These are phyloP conservation scores for Standfussiana lucernea DNA, from an alignment of 2,888 invertebrate genomes.

Conservation along the genomic window DNA sequence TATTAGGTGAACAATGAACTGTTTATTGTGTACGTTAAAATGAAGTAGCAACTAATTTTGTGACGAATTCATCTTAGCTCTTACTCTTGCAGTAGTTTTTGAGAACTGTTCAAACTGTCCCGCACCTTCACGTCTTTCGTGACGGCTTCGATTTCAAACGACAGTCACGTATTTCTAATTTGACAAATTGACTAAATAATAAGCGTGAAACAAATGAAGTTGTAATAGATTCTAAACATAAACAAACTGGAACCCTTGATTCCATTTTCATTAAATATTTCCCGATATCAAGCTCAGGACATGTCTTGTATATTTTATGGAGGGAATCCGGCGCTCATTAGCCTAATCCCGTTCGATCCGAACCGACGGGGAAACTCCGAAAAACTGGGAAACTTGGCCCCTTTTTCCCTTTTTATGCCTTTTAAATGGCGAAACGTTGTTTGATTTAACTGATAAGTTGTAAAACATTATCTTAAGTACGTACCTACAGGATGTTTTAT, in stretches of 20 bases:
- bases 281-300: slow-evolving; percentile 56
- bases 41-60: slow-evolving; percentile 31
- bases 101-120: not conserved
- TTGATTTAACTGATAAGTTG: slow-evolving; percentile 73
- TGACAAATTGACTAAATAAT: not conserved
- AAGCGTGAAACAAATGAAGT: slow-evolving; percentile 29
- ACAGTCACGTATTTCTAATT: not conserved
- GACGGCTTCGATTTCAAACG: not conserved
- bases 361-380: slow-evolving; percentile 57
- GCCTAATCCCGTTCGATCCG: slow-evolving; percentile 72
- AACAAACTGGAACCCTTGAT: slow-evolving; percentile 51
- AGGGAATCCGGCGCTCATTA: slow-evolving; percentile 69
- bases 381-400: slow-evolving; percentile 64
- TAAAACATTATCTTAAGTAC: slow-evolving; percentile 69
- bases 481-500: slow-evolving; percentile 59
- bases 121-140: not conserved
- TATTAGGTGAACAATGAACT: slow-evolving; percentile 70
- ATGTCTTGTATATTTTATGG: slow-evolving; percentile 70
- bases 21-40: slow-evolving; percentile 53
- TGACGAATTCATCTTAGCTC: slow-evolving; percentile 16
- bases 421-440: slow-evolving; percentile 70
- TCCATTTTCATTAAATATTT: slow-evolving; percentile 63
- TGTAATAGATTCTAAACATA: slow-evolving; percentile 51
- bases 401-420: slow-evolving; percentile 68
- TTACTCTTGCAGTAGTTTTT: not conserved